A percentile compares a stretch with the other conserved stretches of the same genome.
Evolutionary conservation across 2,113 vertebrate species (phyloP).

Genomic region (Takifugu flavidus): DNA sequence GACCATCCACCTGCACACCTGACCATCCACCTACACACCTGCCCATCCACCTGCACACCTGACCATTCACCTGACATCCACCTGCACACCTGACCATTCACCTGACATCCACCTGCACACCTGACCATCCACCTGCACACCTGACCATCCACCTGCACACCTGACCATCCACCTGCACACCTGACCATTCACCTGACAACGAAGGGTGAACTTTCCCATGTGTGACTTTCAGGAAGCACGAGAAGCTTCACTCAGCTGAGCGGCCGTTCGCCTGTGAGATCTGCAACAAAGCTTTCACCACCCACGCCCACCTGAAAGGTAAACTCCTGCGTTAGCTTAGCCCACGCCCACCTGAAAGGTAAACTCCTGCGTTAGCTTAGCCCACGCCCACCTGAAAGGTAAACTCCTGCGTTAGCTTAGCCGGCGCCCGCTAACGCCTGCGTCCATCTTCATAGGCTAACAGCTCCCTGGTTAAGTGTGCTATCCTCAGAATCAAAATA

Average conservation of each 20-base stretch:
- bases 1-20: too few relatives aligned
- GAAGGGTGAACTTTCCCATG: neutral
- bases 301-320: constrained; percentile 93
- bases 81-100: neutral
- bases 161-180: too few relatives aligned
- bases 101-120: too few relatives aligned
- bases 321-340: constrained; percentile 5
- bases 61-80: too few relatives aligned
- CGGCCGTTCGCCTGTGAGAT: constrained; percentile 95
- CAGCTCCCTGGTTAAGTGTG: too few relatives aligned
- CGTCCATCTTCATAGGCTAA: too few relatives aligned
- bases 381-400: neutral
- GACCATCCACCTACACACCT: neutral
- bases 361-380: constrained; percentile 35
- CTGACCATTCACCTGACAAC: neutral
- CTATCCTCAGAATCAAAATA: too few relatives aligned
- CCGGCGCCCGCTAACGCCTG: neutral
- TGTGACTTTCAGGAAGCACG: constrained; percentile 74
- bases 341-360: neutral
- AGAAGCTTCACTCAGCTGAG: constrained; percentile 95
- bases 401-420: constrained; percentile 34
- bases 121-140: too few relatives aligned
- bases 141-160: too few relatives aligned
- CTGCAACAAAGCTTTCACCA: constrained; percentile 96
- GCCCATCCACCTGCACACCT: too few relatives aligned